Base-by-base conservation (phyloP, 2,888 invertebrate genomes). In the Itoplectis maculator region DNA sequence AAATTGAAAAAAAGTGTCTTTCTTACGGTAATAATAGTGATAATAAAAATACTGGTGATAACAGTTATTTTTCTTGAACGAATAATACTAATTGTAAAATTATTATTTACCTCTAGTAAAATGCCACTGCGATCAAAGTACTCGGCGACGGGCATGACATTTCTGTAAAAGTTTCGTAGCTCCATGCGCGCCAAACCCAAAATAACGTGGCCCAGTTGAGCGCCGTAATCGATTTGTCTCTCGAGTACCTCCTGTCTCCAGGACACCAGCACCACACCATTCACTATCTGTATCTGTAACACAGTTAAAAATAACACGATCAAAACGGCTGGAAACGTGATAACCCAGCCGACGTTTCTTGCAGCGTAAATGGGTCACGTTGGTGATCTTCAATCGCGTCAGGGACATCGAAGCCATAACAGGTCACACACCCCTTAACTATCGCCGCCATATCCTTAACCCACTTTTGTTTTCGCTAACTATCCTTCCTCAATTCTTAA, bases 111-210 rank as follows among this genome's bases (percentile, higher is more conserved):
- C 93, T 95, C 95, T 88, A 95, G 93, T 54, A 96, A 93, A 94
- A 97, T 96, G 90, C 96, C 96, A 90, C 96, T 96, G 93, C 97
- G 97, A 91, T 97, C 97, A 91, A 97, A 97, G 93, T 97, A 97
- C 91, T 98, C 98, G 0, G 97, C 97, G 23, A 98, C 97, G 0
- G 97, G 97, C 95, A 97, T 96, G 68, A 97, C 97, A 93, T 96
- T 96, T 91, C 96, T 96, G 92, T 97, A 97, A 94, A 97, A 98
- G 94, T 97, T 97, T 91, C 95, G 95, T 75, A 98, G 95, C 93
- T 98, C 98, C 97, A 97, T 97, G 91, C 96, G 94, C 78, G 97
- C 98, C 87, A 98, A 94, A 83, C 96, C 96, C 86, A 97, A 95
- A 87, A 96, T 96, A 78, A 97, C 96, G 93, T 97, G 97, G 51